These are phyloP conservation scores for Meloe dianella DNA, from an alignment of 2,888 invertebrate genomes.

Conservation along the genomic window DNA sequence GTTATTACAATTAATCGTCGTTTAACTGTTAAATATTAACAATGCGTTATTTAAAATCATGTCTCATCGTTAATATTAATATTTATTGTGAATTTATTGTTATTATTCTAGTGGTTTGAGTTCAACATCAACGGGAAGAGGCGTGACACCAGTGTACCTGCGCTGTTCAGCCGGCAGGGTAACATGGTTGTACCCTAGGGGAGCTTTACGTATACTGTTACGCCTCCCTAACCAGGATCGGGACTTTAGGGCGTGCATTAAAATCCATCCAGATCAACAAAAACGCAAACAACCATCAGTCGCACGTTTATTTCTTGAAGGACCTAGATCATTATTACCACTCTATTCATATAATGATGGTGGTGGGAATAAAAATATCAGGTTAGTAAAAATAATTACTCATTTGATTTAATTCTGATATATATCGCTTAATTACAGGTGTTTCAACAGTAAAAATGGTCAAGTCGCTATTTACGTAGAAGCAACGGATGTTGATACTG, in stretches of 20 bases:
- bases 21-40: neutral
- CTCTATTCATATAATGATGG: conserved; percentile 66
- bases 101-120: conserved; percentile 65
- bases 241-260: conserved; percentile 75
- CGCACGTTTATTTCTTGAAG: conserved; percentile 70
- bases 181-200: conserved; percentile 78
- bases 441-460: conserved; percentile 70
- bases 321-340: conserved; percentile 65
- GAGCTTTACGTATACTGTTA: conserved; percentile 73
- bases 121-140: conserved; percentile 60
- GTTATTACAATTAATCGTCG: neutral
- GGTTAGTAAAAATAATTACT: conserved; percentile 47
- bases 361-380: conserved; percentile 57
- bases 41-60: neutral
- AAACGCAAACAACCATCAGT: conserved; percentile 47
- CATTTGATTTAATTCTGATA: neutral
- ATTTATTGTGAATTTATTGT: conserved; percentile 35
- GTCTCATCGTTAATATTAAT: neutral
- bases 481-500: conserved; percentile 61
- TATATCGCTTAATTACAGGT: conserved; percentile 55
- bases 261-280: conserved; percentile 58
- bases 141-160: conserved; percentile 78
- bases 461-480: conserved; percentile 73
- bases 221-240: conserved; percentile 64
- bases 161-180: conserved; percentile 75